Base-by-base conservation (phyloP, 1,140 invertebrate species). In the Macrobrachium rosenbergii region DNA sequence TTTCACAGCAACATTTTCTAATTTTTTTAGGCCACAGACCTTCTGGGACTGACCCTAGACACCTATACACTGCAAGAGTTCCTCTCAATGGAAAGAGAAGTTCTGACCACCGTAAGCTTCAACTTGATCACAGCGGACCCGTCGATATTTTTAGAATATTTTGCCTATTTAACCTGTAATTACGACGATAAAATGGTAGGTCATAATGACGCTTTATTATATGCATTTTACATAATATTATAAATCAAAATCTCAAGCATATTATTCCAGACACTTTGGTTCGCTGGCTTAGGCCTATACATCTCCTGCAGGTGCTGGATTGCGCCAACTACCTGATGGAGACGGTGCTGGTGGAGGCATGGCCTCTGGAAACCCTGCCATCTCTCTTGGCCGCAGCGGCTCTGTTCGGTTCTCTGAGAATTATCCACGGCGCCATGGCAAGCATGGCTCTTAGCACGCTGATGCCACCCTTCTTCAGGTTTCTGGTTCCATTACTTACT, bases 11-110 rank as follows among this genome's bases (percentile, higher is more conserved):
- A 37, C 3, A 37, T 60, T 8, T 37, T 73, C n/a, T n/a, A n/a
- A n/a, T 43, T 76, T 43, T 17, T 23, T 6, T 64, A 86, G 83
- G 59, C 83, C 14, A 21, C 63, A n/a, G 64, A 73, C 11, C 45
- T 86, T 63, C 83, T 86, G 5, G 76, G 72, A n/a, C 45, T 86
- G 17, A 80, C 83, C 28, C 76, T 86, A 45, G 52, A 86, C 76
- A 59, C 63, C 17, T 80, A 86, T 52, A 86, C 28, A 5, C 63
- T 60, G 21, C 76, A 14, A 8, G 83, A 86, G 52, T 59, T 86
- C 64, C 64, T 86, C 16, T 52, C 83, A 12, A 23, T 86, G 19
- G 83, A 86, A 64, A 43, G 83, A 5, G 45, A 60, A 12, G 83
- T 86, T 76, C 62, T 86, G 76, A 21, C 6, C n/a, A 45, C 73